Percentiles rank a stretch among this genome's conserved stretches.
These are phyloP conservation scores for Anoplopoma fimbria DNA, from an alignment of 2,113 vertebrate genomes.

Conservation along the genomic window DNA sequence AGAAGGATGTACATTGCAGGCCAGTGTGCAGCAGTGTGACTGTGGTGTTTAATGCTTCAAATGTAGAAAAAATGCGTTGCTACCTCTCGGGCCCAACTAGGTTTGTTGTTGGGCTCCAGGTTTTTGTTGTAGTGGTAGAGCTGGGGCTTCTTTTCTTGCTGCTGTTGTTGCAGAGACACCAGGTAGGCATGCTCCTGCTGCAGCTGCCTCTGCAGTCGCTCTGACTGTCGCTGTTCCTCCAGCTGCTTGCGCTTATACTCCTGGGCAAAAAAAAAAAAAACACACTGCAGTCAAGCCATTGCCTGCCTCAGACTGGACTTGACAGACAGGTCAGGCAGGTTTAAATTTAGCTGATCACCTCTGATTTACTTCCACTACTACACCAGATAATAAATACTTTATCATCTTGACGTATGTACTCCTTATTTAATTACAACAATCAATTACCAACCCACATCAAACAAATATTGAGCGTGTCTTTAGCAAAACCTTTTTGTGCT, in stretches of 20 bases:
- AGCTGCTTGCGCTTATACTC: constrained; percentile 95
- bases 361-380: not conserved
- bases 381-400: not conserved
- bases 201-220: constrained; percentile 92
- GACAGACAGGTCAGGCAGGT: not conserved
- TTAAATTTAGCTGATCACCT: not conserved
- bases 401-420: not conserved
- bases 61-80: rapidly evolving
- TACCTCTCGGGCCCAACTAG: constrained; percentile 93
- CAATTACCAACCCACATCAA: constrained; percentile 34
- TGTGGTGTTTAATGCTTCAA: not conserved
- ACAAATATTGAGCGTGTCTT: constrained; percentile 42
- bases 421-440: constrained; percentile 12
- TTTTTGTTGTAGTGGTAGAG: constrained; percentile 92
- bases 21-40: not conserved
- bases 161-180: constrained; percentile 91
- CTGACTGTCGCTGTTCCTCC: constrained; percentile 93
- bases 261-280: constrained; percentile 71
- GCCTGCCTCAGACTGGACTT: not conserved
- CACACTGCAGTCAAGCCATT: constrained; percentile 19
- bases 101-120: constrained; percentile 89
- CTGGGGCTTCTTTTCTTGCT: constrained; percentile 88
- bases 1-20: not conserved
- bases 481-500: constrained; percentile 6
- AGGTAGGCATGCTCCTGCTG: constrained; percentile 95